A percentile compares a stretch with the other conserved stretches of the same genome.
Evolutionary conservation across 2,888 invertebrate genomes (phyloP).

Genomic region (Melieria crassipennis): DNA sequence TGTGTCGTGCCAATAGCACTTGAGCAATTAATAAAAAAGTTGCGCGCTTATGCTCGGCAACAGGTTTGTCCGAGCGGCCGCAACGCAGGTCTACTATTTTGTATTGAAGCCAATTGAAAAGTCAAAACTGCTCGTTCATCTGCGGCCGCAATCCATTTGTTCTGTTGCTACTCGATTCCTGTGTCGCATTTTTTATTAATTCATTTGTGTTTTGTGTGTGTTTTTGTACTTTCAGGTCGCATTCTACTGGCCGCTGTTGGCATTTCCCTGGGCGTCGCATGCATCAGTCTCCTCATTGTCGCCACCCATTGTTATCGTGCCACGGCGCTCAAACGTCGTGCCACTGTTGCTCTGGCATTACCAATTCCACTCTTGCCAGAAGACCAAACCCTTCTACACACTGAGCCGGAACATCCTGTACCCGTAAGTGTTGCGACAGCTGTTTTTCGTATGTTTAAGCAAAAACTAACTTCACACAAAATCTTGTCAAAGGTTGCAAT

Average conservation of each 20-base stretch:
- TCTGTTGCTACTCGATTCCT: no score
- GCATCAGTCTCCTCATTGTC: slow-evolving; percentile 59
- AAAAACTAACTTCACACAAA: not conserved
- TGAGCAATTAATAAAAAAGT: no score
- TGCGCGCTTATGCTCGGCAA: no score
- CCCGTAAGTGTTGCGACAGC: slow-evolving; percentile 61
- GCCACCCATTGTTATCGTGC: slow-evolving; percentile 53
- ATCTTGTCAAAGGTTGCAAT: no score
- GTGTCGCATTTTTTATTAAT: no score
- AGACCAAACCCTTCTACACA: slow-evolving; percentile 63
- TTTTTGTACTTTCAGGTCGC: slow-evolving; percentile 50
- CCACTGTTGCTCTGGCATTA: slow-evolving; percentile 58
- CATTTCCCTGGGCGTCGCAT: slow-evolving; percentile 58
- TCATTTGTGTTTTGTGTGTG: no score
- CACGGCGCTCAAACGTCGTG: slow-evolving; percentile 49
- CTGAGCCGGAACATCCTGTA: slow-evolving; percentile 67
- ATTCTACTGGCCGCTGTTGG: slow-evolving; percentile 58
- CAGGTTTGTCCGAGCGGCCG: no score
- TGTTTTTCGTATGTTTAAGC: not conserved
- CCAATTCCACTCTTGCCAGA: slow-evolving; percentile 60
- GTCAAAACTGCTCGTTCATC: no score
- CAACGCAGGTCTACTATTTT: no score
- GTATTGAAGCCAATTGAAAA: no score
- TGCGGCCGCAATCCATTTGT: no score
- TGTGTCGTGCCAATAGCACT: no score